phyloP scores from a whole-genome alignment of 2,797 vertebrate species.

The Microctenopoma lineatum region DNA sequence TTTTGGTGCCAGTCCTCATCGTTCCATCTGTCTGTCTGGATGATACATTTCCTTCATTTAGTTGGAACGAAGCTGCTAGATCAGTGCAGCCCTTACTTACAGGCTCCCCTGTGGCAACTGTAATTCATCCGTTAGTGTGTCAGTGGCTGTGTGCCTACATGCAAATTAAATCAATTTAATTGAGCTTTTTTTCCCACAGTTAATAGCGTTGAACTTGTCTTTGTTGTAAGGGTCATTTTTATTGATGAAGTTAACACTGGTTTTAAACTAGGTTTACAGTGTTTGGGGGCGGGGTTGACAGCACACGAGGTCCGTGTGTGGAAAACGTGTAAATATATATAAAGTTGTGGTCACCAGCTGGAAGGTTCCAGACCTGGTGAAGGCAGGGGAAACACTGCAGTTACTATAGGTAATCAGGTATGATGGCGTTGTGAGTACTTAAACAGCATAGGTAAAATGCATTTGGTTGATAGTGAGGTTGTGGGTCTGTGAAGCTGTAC shows the following conservation, averaged over 20 bases:
- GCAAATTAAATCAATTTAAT: not conserved
- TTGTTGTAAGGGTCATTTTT: no score
- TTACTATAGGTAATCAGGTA: not conserved
- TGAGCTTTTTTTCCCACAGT: no score
- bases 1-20: slow-evolving; percentile 6
- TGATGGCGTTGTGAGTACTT: not conserved
- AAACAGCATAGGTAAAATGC: not conserved
- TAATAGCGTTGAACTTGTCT: no score
- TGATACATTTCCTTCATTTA: slow-evolving; percentile 11
- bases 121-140: slow-evolving; percentile 7
- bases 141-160: not conserved
- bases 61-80: slow-evolving; percentile 8
- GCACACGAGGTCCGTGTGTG: no score
- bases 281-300: no score
- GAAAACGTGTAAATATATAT: no score
- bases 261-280: no score
- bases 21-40: slow-evolving; percentile 17
- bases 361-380: no score
- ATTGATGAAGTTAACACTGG: no score
- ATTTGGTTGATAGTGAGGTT: not conserved
- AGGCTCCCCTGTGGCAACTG: slow-evolving; percentile 19
- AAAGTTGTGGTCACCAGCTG: no score
- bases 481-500: not conserved
- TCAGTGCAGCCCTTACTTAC: not conserved
- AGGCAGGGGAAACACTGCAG: not conserved